Base-by-base conservation (phyloP, 2,797 vertebrate species). In the Pangasius sanitwongsei region DNA sequence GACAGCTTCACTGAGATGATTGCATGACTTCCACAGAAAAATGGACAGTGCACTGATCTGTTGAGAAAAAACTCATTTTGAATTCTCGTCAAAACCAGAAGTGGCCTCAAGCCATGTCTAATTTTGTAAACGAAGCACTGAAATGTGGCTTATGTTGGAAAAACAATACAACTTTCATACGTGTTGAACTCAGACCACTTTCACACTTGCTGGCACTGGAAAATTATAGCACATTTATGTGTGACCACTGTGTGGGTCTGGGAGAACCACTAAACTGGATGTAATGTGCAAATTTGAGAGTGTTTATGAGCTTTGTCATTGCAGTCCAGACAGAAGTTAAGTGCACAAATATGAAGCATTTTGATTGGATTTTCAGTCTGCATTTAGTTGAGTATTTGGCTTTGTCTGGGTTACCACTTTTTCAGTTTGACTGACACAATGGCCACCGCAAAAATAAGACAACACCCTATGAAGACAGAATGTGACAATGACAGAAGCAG, bases 11-110 rank as follows among this genome's bases (percentile, higher is more conserved):
- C 25, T 18, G 7, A n/a, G 2, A 87, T 48, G 16, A 75, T 48
- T 31, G 90, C 44, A 85, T 90, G 89, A 87, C 61, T 83, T 61
- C n/a, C 37, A 65, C 85, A 89, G 2, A 75, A 77, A 63, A 75
- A 83, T 34, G 48, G 13, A 78, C 12, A 65, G 34, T n/a, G 28
- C 12, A 65, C 15, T n/a, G 20, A 78, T 25, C 70, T 74, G 61
- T 55, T 77, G 16, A 28, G n/a, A 59, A 44, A 84, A 78, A 75
- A 48, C 28, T 23, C 23, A 34, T 57, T 86, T 63, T 23, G 55
- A 78, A 72, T 74, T 75, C 50, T 37, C 13, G 20, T 44, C 67
- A n/a, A 53, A 83, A 31, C 2, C 69, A 77, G 55, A 86, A 65
- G 13, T 75, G 44, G 41, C 16, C 57, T 83, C 5, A 6, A 65